Evolutionary conservation across 2,797 vertebrate genomes (phyloP), one percentile per base, ranked within the genome.

Genomic region (Clarias platycephalus): DNA sequence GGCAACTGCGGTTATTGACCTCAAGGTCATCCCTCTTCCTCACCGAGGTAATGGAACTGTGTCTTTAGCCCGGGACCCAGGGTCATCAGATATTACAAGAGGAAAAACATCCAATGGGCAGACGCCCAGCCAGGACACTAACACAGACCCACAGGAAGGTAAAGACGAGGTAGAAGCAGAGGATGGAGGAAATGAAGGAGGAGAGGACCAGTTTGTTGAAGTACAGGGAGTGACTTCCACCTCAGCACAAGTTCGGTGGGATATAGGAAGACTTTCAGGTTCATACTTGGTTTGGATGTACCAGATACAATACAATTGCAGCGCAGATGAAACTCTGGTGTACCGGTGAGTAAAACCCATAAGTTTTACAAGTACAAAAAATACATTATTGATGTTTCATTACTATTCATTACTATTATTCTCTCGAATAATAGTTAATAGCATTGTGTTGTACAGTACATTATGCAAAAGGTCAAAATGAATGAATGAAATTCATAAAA

Each of bases 221-320:
- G 95, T 97, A 81, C 94, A 95, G 0, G 96, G 96, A 20, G 95
- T 98, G 84, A 97, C 96, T 0, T 95, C 96, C 28, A 96, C 96
- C 13, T 97, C 96, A 0, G 97, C 96, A 67, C 94, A 97, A 91
- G 94, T 98, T 84, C 93, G 94, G 68, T 98, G 97, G 97, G 94
- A 94, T 88, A 92, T 95, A 0, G 95, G 96, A 0, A 91, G 91
- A 74, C 92, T 94, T 12, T 91, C 93, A 7, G 89, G 91, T 75
- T 84, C 87, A 4, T 95, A 96, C 28, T 90, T 93, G 0, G 96
- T 97, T 83, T 97, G 97, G 97, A 97, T 98, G 96, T 98, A 96
- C 92, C 97, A 98, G 91, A 96, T 98, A 91, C 97, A 98, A 91
- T 98, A 98, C 92, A 98, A 98, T 95, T 96, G 96, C 94, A 96